Evolutionary conservation across 35 echinoderm and acorn worm species (phyloP).

Genomic region (Ophioderma brevispina): DNA sequence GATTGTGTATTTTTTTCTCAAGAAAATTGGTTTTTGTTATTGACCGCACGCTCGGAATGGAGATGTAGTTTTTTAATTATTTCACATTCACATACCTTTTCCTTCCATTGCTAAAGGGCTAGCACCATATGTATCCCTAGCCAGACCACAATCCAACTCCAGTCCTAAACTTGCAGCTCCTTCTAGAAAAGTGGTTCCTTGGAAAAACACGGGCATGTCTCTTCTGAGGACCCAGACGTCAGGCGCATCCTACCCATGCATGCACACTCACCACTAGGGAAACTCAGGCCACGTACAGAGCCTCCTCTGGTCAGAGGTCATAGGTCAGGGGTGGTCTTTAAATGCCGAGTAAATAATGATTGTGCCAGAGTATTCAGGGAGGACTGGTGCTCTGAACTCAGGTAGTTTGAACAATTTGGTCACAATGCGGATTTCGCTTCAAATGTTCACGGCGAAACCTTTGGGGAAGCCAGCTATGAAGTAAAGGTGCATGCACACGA

Average conservation of each 20-base stretch:
- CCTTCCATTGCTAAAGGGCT: slow-evolving; percentile 60
- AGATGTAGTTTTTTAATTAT: too few species aligned
- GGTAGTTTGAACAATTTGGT: too few species aligned
- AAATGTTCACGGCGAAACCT: too few species aligned
- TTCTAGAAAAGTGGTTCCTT: slow-evolving; percentile 53
- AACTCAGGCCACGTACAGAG: slow-evolving; percentile 76
- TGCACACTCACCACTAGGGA: slow-evolving; percentile 75
- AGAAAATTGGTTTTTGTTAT: too few species aligned
- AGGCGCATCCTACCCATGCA: slow-evolving; percentile 80
- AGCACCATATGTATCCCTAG: slow-evolving; percentile 71
- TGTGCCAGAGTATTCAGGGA: slow-evolving; percentile 88
- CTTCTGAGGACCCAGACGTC: slow-evolving; percentile 85
- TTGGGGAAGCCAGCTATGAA: too few species aligned
- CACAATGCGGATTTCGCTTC: too few species aligned
- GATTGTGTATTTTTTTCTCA: too few species aligned
- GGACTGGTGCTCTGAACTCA: slow-evolving; percentile 86
- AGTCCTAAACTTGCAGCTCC: slow-evolving; percentile 79
- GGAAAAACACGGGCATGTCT: slow-evolving; percentile 67
- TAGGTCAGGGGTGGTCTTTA: slow-evolving; percentile 64
- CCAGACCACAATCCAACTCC: slow-evolving; percentile 48
- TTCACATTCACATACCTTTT: background rate
- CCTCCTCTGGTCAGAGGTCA: slow-evolving; percentile 82
- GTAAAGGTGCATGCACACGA: too few species aligned
- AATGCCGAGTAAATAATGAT: slow-evolving; percentile 82
- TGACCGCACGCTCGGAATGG: too few species aligned